phyloP scores from a whole-genome alignment of 1,140 invertebrate genomes.

The Alviniconcha marisindica region DNA sequence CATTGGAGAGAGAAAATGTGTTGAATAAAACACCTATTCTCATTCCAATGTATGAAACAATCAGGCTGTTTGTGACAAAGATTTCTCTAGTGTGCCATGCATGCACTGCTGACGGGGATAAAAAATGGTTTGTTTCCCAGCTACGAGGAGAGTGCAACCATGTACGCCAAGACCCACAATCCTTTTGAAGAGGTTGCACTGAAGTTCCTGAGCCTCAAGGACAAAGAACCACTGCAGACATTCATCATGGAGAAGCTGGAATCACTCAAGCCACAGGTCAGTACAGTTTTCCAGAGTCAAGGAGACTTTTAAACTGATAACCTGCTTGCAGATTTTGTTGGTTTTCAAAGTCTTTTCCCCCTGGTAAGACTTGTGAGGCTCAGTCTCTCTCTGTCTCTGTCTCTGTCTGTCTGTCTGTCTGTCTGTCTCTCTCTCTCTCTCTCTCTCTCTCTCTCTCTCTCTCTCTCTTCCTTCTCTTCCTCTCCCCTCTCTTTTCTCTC shows the following conservation, averaged over 20 bases:
- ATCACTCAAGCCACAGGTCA: conserved; percentile 66
- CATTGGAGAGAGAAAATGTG: too few relatives aligned
- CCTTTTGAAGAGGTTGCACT: conserved; percentile 96
- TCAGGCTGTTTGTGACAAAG: too few relatives aligned
- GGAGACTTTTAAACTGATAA: too few relatives aligned
- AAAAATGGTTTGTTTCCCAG: conserved; percentile 70
- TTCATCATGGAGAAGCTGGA: conserved; percentile 84
- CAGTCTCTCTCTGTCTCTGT: not conserved
- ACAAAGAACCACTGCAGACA: conserved; percentile 90
- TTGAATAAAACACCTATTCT: too few relatives aligned
- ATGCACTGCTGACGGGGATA: too few relatives aligned
- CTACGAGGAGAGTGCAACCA: conserved; percentile 88
- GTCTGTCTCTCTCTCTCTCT: not conserved
- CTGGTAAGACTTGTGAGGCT: not conserved
- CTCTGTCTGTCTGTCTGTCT: not conserved
- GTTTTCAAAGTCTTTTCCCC: too few relatives aligned
- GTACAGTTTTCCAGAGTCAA: too few relatives aligned
- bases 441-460: not conserved
- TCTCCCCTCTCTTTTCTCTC: not conserved
- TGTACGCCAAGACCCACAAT: conserved; percentile 92
- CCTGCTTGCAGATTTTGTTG: too few relatives aligned
- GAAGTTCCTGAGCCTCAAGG: conserved; percentile 90
- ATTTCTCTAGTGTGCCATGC: too few relatives aligned
- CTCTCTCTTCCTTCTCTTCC: not conserved
- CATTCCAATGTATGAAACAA: too few relatives aligned